Percentiles rank a stretch among this genome's conserved stretches.
Evolutionary conservation across 2,113 vertebrate species (phyloP).

Genomic region (Erpornis zantholeuca): DNA sequence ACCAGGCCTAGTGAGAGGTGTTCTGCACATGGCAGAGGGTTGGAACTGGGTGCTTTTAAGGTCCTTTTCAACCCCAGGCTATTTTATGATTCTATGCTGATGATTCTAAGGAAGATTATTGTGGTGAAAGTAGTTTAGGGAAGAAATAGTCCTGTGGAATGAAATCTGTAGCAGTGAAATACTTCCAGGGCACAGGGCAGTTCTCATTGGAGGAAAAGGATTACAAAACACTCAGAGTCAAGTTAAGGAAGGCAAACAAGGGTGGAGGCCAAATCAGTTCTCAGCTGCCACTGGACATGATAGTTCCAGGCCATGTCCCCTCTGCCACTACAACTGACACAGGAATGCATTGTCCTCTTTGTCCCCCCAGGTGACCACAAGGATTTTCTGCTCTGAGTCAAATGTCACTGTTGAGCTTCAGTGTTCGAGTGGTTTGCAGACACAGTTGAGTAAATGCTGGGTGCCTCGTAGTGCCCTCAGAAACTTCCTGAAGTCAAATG

Average conservation of each 20-base stretch:
- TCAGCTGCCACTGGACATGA: not conserved
- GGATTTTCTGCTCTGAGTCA: not conserved
- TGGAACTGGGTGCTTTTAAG: not conserved
- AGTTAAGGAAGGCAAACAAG: not conserved
- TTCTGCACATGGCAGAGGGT: not conserved
- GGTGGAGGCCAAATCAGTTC: not conserved
- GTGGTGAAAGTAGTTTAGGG: not conserved
- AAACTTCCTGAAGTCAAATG: slow-evolving; percentile 30
- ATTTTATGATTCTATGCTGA: not conserved
- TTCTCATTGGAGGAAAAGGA: not conserved
- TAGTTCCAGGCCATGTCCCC: not conserved
- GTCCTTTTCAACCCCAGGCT: not conserved
- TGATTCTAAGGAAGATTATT: not conserved
- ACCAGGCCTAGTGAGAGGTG: not conserved
- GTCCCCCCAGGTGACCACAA: not conserved
- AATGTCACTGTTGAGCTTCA: not conserved
- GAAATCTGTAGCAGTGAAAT: not conserved
- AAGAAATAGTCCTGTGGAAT: not conserved
- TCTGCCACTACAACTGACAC: not conserved
- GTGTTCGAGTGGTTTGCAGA: not conserved
- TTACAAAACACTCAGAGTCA: not conserved
- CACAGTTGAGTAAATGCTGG: not conserved
- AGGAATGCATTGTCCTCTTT: not conserved
- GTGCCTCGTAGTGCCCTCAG: not conserved
- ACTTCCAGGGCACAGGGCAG: not conserved